Evolutionary conservation across 1,140 invertebrate species (phyloP), one percentile per base, ranked within the genome.

Genomic region (Ptiloglossa arizonensis): DNA sequence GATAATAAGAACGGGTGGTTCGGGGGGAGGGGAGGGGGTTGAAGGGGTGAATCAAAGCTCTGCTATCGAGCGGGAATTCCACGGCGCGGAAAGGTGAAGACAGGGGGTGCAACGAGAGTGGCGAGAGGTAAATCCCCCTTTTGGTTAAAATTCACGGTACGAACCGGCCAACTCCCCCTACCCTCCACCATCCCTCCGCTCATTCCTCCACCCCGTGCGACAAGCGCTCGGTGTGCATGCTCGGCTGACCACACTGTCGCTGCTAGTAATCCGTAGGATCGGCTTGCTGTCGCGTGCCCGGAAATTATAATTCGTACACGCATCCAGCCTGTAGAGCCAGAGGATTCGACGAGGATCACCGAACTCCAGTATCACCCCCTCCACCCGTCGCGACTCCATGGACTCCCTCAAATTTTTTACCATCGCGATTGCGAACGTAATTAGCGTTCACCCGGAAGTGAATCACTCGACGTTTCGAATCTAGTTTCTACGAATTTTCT

Each of bases 131-230:
- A 72, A 78, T 78, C 75, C 75, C 57, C 59, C 69, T 72, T 67
- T 78, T 72, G 69, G 75, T 78, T 78, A 78, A 78, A 78, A 78
- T 78, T 71, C 75, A 72, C 59, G 68, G 75, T 78, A 72, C 75
- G 75, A 63, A 78, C 46, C 68, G 69, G 38, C 46, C 62, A 67
- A 13, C 52, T 48, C 29, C 2, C 17, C n/a, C 29, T 27, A n/a
- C 17, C 46, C 19, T n/a, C 27, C 57, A 13, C 38, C 41, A 2
- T 19, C 22, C 32, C 46, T 6, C 29, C 5, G n/a, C 5, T 11
- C 50, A 29, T 1, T 15, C 44, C 27, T 27, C 11, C 24, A n/a
- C n/a, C n/a, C 22, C 2, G 29, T 3, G 15, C 59, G 32, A 35
- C 67, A 50, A 71, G 48, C 57, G 68, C 46, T 69, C 66, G 48